Evolutionary conservation across 2,888 invertebrate species (phyloP).

Genomic region (Crocallis elinguaria): DNA sequence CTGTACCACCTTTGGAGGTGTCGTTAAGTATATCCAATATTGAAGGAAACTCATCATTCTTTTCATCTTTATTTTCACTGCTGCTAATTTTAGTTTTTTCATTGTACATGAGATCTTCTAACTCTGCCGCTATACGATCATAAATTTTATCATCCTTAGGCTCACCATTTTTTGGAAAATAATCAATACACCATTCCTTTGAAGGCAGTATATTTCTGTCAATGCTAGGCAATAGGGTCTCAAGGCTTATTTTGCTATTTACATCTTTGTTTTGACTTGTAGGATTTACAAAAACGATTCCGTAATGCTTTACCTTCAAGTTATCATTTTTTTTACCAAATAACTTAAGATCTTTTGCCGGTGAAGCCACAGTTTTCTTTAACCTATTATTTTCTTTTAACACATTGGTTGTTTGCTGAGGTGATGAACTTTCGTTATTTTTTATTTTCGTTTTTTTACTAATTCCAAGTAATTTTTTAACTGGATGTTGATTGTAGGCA

Average conservation of each 20-base stretch:
- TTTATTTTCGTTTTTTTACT: slow-evolving; percentile 50
- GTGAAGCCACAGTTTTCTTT: slow-evolving; percentile 56
- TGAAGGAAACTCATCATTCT: slow-evolving; percentile 77
- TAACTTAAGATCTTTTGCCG: slow-evolving; percentile 11
- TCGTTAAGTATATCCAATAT: slow-evolving; percentile 79
- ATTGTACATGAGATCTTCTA: slow-evolving; percentile 79
- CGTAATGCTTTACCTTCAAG: slow-evolving; percentile 63
- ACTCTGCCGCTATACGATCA: slow-evolving; percentile 79
- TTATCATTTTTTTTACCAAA: slow-evolving; percentile 50
- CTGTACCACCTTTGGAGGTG: slow-evolving; percentile 50
- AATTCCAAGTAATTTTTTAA: slow-evolving; percentile 50
- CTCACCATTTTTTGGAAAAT: slow-evolving; percentile 71
- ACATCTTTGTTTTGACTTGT: slow-evolving; percentile 51
- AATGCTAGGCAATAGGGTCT: slow-evolving; percentile 64
- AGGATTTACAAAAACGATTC: slow-evolving; percentile 69
- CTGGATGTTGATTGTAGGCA: slow-evolving; percentile 64
- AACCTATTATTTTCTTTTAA: slow-evolving; percentile 73
- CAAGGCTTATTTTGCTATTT: slow-evolving; percentile 57
- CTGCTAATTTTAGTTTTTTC: slow-evolving; percentile 58
- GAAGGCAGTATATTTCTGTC: slow-evolving; percentile 69
- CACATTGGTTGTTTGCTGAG: slow-evolving; percentile 48
- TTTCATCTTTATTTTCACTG: slow-evolving; percentile 65
- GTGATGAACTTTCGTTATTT: slow-evolving; percentile 38
- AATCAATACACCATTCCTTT: slow-evolving; percentile 76
- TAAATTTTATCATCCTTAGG: slow-evolving; percentile 78